Evolutionary conservation across 1,140 invertebrate species (phyloP), one percentile per base, ranked within the genome.

Genomic region (Diorhabda carinulata): DNA sequence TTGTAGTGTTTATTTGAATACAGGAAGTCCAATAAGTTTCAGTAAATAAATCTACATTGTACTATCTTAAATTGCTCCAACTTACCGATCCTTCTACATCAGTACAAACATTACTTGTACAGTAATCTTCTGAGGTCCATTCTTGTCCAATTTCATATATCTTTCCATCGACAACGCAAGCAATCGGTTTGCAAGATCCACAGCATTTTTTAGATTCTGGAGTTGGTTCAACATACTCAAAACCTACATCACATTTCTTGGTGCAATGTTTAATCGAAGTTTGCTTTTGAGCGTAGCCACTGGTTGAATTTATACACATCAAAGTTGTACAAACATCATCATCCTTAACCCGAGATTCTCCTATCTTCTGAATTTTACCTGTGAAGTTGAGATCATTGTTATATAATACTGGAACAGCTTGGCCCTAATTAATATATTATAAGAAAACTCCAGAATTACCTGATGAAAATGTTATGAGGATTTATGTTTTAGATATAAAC

Each of bases 51-150:
- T 25, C 25, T 25, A 25, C 25, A 25, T 25, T 25, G 25, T 25
- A 25, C 25, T 25, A 25, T 25, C 25, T 25, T 25, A 25, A 25
- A 25, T 25, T 25, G 25, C 25, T 25, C 25, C 25, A 25, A 82
- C 83, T 83, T 72, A 89, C 87, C 59, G 82, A 82, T 67, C 83
- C 85, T 70, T 88, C 84, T 8, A 79, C 71, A 6, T 83, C 77
- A 3, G 82, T 66, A 72, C 89, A 91, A 5, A 79, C 79, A 67
- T 84, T 89, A 56, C 83, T 84, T 5, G 83, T 84, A 72, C 89
- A 91, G 73, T 83, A 82, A 79, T 90, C 88, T 0, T 74, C 47
- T 0, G 87, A 88, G 0, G 78, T 78, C 88, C 88, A 90, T 57
- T 79, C 77, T 3, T 83, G 81, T 2, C 83, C 86, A n/a, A 87